phyloP scores from a whole-genome alignment of 2,797 vertebrate genomes.

The Falco novaeseelandiae region DNA sequence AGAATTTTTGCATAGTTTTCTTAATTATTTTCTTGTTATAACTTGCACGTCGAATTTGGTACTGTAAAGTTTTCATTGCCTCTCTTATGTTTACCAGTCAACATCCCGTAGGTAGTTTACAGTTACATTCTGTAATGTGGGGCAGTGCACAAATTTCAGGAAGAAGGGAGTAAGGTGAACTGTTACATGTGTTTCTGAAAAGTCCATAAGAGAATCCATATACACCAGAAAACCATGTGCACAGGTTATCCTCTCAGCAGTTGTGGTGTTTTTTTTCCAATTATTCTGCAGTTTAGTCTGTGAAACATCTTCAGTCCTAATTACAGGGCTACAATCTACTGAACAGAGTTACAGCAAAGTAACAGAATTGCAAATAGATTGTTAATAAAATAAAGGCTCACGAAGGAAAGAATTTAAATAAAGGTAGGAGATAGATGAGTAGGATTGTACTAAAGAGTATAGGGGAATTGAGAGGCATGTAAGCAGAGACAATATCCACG shows the following conservation, averaged over 20 bases:
- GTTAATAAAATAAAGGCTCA: background rate
- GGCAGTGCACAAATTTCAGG: background rate
- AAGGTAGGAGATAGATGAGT: background rate
- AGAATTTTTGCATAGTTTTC: slow-evolving; percentile 20
- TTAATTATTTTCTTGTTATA: background rate
- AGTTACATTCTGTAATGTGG: background rate
- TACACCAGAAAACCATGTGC: background rate
- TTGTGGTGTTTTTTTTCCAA: background rate
- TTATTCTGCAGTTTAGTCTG: background rate
- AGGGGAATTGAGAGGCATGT: background rate
- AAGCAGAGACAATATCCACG: background rate
- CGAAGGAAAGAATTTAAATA: background rate
- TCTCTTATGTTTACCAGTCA: background rate
- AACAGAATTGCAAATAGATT: background rate
- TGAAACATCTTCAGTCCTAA: background rate
- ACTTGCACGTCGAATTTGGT: background rate
- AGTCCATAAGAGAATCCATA: background rate
- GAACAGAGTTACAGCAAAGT: background rate
- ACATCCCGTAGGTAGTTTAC: rapidly evolving
- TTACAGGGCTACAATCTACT: background rate
- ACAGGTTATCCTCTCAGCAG: background rate
- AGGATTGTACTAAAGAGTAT: background rate
- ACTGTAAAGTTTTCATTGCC: background rate
- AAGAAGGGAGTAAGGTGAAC: background rate
- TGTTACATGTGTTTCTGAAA: background rate